Percentiles rank a stretch among this genome's conserved stretches.
These are phyloP conservation scores for Poicephalus meyeri DNA, from an alignment of 2,113 vertebrate genomes.

Conservation along the genomic window DNA sequence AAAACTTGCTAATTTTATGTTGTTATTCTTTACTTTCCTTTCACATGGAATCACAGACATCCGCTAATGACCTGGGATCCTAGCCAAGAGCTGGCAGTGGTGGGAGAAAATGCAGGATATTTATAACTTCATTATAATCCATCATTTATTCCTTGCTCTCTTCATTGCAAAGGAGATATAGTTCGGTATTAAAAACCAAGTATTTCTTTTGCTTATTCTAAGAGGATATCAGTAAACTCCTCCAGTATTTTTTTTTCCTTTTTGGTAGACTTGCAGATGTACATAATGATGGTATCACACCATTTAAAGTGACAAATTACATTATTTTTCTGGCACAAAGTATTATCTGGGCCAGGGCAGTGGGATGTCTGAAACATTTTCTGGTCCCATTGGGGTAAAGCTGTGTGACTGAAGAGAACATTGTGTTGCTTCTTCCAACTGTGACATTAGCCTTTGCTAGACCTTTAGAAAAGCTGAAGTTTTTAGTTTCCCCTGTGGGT, in stretches of 20 bases:
- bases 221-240: background rate
- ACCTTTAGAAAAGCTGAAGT: background rate
- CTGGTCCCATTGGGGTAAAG: background rate
- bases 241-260: background rate
- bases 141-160: background rate
- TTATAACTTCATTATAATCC: constrained; percentile 43
- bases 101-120: constrained; percentile 32
- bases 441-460: background rate
- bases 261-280: background rate
- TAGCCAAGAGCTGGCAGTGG: constrained; percentile 7
- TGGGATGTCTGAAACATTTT: background rate
- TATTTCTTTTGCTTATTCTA: background rate
- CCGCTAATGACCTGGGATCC: constrained; percentile 25
- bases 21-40: constrained; percentile 42
- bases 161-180: background rate
- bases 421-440: background rate
- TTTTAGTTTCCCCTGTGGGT: background rate
- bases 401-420: background rate
- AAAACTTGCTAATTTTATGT: background rate
- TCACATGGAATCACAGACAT: constrained; percentile 46
- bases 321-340: background rate
- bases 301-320: background rate
- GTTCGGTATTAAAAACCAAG: background rate
- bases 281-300: background rate
- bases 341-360: background rate